Evolutionary conservation across 1,140 invertebrate species (phyloP), one percentile per base, ranked within the genome.

Genomic region (Rhyzopertha dominica): DNA sequence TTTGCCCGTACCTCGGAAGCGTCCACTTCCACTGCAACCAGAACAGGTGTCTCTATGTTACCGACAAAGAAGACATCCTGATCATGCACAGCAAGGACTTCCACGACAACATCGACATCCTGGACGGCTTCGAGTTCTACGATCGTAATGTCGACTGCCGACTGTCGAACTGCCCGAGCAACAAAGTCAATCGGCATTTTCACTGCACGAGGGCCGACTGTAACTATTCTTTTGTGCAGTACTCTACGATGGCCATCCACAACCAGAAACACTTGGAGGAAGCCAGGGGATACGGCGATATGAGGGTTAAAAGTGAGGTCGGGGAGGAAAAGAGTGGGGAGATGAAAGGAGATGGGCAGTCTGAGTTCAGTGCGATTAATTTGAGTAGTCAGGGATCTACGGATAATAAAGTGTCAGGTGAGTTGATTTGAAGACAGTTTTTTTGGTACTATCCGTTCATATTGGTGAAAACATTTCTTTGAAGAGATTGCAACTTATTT

Each of bases 91-190:
- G 83, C 35, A 81, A 81, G 56, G 85, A 90, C 58, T 90, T 90
- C 61, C 87, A 91, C 62, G 84, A 84, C 50, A 88, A 83, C 56
- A 78, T 88, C 12, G 82, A 84, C 53, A 88, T 90, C 48, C 68
- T 84, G n/a, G 80, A 87, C 12, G 85, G 85, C 4, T 91, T 86
- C 62, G 79, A 85, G 18, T 89, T 85, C 67, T 90, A 82, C 67
- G 87, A 90, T 54, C 73, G 81, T 30, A 83, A 78, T 59, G 77
- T 87, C 12, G 84, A 90, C 58, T 91, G 87, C 58, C 73, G 84
- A 9, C 64, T 84, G 17, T 61, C 73, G 3, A 75, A 75, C 26
- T 89, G 86, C 65, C 76, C 77, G 22, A 74, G 69, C 66, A 74
- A 65, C 59, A 77, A 80, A 42, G 66, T 79, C 1, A 84, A 81